Evolutionary conservation across 1,140 invertebrate species (phyloP).

Genomic region (Odontomachus brunneus): DNA sequence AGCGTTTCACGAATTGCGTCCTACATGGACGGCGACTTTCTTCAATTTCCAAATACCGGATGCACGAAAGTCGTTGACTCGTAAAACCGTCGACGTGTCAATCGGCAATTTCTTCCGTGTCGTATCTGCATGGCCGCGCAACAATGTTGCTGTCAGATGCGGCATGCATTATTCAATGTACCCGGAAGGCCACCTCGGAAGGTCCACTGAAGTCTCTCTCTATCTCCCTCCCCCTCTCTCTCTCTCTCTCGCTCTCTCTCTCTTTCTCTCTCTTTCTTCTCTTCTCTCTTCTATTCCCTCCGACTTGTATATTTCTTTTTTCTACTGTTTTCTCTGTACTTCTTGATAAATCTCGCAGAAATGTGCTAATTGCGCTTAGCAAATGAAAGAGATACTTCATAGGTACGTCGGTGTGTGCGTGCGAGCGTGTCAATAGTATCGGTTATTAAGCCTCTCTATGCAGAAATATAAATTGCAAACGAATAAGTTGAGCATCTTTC

Average conservation of each 20-base stretch:
- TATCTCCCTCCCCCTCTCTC: background rate
- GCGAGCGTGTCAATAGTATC: slow-evolving; percentile 2
- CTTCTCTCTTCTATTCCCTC: slow-evolving; percentile 6
- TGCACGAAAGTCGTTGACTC: slow-evolving; percentile 50
- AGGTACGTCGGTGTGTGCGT: background rate
- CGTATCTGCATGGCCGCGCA: slow-evolving; percentile 59
- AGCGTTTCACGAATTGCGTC: slow-evolving; percentile 11
- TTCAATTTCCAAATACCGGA: slow-evolving; percentile 62
- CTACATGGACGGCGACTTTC: slow-evolving; percentile 47
- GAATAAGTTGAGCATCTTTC: background rate
- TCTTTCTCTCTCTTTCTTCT: background rate
- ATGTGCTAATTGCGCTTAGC: slow-evolving; percentile 55
- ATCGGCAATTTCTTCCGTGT: slow-evolving; percentile 70
- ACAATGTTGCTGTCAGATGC: slow-evolving; percentile 68
- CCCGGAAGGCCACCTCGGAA: slow-evolving; percentile 63
- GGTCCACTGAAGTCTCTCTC: slow-evolving; percentile 37
- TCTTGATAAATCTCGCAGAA: slow-evolving; percentile 42
- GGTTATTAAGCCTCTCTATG: background rate
- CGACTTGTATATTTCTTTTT: slow-evolving; percentile 38
- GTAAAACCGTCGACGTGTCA: slow-evolving; percentile 71
- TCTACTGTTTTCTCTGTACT: slow-evolving; percentile 9
- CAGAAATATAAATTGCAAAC: slow-evolving; percentile 25
- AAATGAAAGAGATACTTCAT: background rate
- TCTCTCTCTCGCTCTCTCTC: too few relatives aligned
- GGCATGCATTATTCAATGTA: slow-evolving; percentile 77